Evolutionary conservation across 2,113 vertebrate species (phyloP).

Genomic region (Corythornis madagascariensis): DNA sequence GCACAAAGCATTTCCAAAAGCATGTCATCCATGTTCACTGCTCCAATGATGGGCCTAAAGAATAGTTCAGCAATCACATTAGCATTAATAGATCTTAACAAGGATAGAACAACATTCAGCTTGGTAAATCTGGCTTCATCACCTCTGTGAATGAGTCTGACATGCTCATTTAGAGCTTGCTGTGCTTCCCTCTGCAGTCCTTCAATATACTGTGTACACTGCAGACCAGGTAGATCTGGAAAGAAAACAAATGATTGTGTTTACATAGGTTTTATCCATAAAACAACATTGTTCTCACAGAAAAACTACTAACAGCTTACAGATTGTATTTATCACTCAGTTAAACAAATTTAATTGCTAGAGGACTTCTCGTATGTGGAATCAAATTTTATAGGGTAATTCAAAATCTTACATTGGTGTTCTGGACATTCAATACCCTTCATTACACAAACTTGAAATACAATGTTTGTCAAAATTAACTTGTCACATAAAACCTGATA

Average conservation of each 20-base stretch:
- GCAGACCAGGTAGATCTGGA: slow-evolving; percentile 90
- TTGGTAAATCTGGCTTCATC: slow-evolving; percentile 87
- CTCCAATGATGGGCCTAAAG: slow-evolving; percentile 93
- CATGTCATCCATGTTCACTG: slow-evolving; percentile 95
- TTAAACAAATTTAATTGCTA: neutral
- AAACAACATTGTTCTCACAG: neutral
- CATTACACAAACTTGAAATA: neutral
- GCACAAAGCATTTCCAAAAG: slow-evolving; percentile 97
- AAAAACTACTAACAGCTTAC: neutral
- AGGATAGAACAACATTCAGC: slow-evolving; percentile 89
- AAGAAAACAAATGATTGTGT: neutral
- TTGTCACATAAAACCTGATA: neutral
- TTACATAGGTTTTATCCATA: neutral
- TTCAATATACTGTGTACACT: slow-evolving; percentile 91
- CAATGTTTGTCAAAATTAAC: neutral
- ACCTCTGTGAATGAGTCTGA: slow-evolving; percentile 85
- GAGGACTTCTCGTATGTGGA: neutral
- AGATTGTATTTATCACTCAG: neutral
- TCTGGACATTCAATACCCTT: neutral
- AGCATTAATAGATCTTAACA: slow-evolving; percentile 89
- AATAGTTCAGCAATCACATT: slow-evolving; percentile 90
- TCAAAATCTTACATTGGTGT: neutral
- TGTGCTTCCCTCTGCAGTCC: slow-evolving; percentile 91
- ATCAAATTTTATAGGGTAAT: neutral
- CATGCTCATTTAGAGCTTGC: slow-evolving; percentile 91